Percentiles rank a stretch among this genome's conserved stretches.
Conservation (phyloP, 2,888 invertebrate genomes). For the Heliothis peltigera region DNA sequence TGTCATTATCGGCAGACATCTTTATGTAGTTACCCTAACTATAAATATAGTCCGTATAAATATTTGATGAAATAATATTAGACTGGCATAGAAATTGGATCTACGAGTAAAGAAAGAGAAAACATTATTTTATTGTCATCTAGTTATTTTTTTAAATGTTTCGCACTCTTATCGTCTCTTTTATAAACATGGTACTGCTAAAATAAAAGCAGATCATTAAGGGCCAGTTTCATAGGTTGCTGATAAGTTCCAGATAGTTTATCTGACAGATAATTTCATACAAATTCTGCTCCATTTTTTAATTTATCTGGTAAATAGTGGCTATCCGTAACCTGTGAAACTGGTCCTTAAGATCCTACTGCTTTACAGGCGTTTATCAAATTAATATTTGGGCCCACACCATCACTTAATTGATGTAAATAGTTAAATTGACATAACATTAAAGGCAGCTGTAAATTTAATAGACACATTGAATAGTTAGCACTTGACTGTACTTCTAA, state of each 20-base stretch:
- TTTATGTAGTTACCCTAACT: too few species aligned
- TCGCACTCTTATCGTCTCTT: too few species aligned
- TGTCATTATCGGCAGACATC: constrained; percentile 16
- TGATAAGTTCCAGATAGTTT: too few species aligned
- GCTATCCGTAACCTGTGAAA: too few species aligned
- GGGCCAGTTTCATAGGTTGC: too few species aligned
- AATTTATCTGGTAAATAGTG: too few species aligned
- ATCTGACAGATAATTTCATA: too few species aligned
- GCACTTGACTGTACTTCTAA: constrained; percentile 17
- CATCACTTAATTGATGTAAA: constrained; percentile 20
- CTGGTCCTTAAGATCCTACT: not conserved
- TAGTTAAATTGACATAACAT: constrained; percentile 23
- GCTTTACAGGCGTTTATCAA: constrained; percentile 13
- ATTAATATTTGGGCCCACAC: constrained; percentile 14
- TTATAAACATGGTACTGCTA: too few species aligned
- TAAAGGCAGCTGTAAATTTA: constrained; percentile 31
- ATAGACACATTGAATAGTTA: constrained; percentile 13
- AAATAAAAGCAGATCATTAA: not conserved
- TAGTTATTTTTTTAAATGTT: not conserved
- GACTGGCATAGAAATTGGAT: not conserved
- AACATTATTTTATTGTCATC: too few species aligned
- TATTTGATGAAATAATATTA: not conserved
- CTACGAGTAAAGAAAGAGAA: too few species aligned
- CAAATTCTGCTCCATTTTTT: too few species aligned
- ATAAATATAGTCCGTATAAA: too few species aligned